Base-by-base conservation (phyloP, 2,113 vertebrate species). In the Sapajus apella region DNA sequence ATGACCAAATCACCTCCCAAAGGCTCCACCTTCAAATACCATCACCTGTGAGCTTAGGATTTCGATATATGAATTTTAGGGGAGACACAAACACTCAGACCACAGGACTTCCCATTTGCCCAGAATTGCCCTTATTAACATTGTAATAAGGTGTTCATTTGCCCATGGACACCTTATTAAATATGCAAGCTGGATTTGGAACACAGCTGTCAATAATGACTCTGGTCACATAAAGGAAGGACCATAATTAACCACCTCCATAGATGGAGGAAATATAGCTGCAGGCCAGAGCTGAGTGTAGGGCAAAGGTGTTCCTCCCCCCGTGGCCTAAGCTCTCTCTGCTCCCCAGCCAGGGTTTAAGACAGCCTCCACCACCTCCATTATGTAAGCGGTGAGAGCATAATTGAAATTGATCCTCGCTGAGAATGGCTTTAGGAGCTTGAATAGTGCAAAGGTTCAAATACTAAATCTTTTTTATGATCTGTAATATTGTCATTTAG, bases 391-490 rank as follows among this genome's bases (percentile, higher is more conserved):
- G 75, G 76, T 75, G 52, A 89, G 86, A 84, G 40, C 81, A 2
- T 82, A 70, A 89, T 79, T 95, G n/a, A 92, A 95, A 92, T 68
- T 64, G 56, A 90, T 81, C 58, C 14, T 90, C 3, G 3, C 37
- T 32, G 11, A 87, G 45, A 90, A 83, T 84, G 80, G 58, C 64
- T 27, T 82, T 50, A 58, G 47, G 52, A 89, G 50, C 52, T n/a
- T 58, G 37, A 77, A 68, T 2, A 52, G 90, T 68, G 61, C 84
- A 79, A 90, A 96, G 77, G 40, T 86, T 92, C 81, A 94, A 76
- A 87, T 35, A 61, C 56, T 68, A 93, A 80, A 83, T 97, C 87
- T 45, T 64, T 87, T 90, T 76, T 70, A 87, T 82, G 56, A 87
- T 50, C 92, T 27, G 3, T 76, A 80, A 75, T 92, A 66, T 25